A percentile compares a stretch with the other conserved stretches of the same genome.
These are phyloP conservation scores for Halcyon malimbica DNA, from an alignment of 2,113 vertebrate species.

Conservation along the genomic window DNA sequence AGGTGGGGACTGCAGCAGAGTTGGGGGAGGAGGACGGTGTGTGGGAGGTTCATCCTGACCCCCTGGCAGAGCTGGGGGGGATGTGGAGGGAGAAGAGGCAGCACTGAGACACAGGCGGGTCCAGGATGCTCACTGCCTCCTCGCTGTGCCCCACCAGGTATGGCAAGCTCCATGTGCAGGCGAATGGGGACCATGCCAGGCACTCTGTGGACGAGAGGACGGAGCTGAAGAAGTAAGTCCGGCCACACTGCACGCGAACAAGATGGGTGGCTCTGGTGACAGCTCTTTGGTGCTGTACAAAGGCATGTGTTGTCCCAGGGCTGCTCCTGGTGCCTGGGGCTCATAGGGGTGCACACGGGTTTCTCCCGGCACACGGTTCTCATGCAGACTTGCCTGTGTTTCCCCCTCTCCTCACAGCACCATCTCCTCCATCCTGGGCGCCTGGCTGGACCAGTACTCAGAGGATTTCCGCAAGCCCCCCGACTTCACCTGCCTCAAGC, in stretches of 20 bases:
- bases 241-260: background rate
- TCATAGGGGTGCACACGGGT: rapidly evolving
- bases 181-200: slow-evolving; percentile 79
- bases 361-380: background rate
- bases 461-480: slow-evolving; percentile 96
- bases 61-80: background rate
- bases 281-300: background rate
- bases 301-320: background rate
- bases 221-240: slow-evolving; percentile 90
- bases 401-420: slow-evolving; percentile 73
- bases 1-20: rapidly evolving
- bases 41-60: rapidly evolving
- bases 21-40: background rate
- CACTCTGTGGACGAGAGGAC: slow-evolving; percentile 85
- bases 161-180: slow-evolving; percentile 85
- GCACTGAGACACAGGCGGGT: background rate
- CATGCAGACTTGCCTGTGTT: background rate
- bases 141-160: slow-evolving; percentile 77
- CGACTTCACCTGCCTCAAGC: slow-evolving; percentile 87
- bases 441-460: slow-evolving; percentile 98
- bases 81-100: background rate
- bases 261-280: background rate
- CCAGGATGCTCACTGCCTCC: background rate
- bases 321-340: background rate
- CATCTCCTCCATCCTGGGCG: slow-evolving; percentile 95